These are phyloP conservation scores for Nematostella vectensis DNA, from an alignment of 92 coral and sea anemone genomes.

Conservation along the genomic window DNA sequence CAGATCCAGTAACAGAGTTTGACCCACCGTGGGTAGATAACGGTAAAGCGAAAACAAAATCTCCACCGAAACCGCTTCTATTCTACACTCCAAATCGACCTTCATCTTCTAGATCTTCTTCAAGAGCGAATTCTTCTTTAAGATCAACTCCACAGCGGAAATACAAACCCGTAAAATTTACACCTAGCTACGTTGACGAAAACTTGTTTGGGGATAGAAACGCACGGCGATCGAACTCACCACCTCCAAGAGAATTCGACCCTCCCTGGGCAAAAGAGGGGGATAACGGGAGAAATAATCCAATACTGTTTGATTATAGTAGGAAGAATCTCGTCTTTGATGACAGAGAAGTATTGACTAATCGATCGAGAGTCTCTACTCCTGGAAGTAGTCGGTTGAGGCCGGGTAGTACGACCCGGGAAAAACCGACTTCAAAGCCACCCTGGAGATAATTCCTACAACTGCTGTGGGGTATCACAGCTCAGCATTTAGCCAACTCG, in stretches of 20 bases:
- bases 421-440: conserved; percentile 2
- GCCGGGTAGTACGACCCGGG: neutral
- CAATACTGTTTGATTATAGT: conserved; percentile 51
- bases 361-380: conserved; percentile 1
- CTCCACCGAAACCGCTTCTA: conserved; percentile 64
- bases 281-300: conserved; percentile 28
- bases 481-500: no score
- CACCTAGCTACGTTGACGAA: conserved; percentile 66
- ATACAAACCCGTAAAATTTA: conserved; percentile 56
- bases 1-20: conserved; percentile 48
- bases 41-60: conserved; percentile 40
- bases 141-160: conserved; percentile 22
- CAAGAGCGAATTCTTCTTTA: conserved; percentile 19
- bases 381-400: conserved; percentile 6
- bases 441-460: conserved; percentile 26
- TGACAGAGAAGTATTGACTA: neutral
- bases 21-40: conserved; percentile 82
- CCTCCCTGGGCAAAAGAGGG: conserved; percentile 71
- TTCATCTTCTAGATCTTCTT: conserved; percentile 25
- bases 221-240: conserved; percentile 45
- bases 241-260: conserved; percentile 38
- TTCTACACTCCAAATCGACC: conserved; percentile 73
- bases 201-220: conserved; percentile 59
- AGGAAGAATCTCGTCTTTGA: conserved; percentile 24
- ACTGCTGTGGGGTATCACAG: no score